These are phyloP conservation scores for Carcina quercana DNA, from an alignment of 2,888 invertebrate genomes.

Conservation along the genomic window DNA sequence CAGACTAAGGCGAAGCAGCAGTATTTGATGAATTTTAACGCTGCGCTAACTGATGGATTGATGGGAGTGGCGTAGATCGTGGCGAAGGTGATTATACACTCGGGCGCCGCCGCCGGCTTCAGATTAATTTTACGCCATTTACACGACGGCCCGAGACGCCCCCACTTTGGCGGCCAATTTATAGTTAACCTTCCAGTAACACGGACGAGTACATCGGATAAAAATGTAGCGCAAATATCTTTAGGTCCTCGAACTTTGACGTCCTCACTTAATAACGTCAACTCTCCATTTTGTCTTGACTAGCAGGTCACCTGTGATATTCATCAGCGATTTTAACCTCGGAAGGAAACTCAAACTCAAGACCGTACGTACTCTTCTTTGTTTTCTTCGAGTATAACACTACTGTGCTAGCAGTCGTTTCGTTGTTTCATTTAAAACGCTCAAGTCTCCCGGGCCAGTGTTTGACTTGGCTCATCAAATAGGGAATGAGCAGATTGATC, in stretches of 20 bases:
- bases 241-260: too few species aligned
- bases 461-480: constrained; percentile 38
- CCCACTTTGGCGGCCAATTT: constrained; percentile 37
- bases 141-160: constrained; percentile 23
- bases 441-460: constrained; percentile 14
- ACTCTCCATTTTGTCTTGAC: too few species aligned
- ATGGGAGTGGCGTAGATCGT: constrained; percentile 13
- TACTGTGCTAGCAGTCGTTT: too few species aligned
- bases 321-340: too few species aligned
- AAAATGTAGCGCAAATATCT: not conserved
- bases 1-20: too few species aligned
- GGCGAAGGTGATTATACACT: constrained; percentile 33
- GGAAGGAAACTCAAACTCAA: too few species aligned
- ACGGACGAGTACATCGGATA: not conserved
- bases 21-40: too few species aligned
- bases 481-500: constrained; percentile 32
- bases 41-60: constrained; percentile 8
- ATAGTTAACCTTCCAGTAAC: constrained; percentile 20
- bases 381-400: too few species aligned
- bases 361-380: too few species aligned
- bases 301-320: too few species aligned
- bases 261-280: too few species aligned
- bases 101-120: constrained; percentile 19
- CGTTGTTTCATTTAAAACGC: too few species aligned
- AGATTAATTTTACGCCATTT: constrained; percentile 45